A percentile compares a stretch with the other conserved stretches of the same genome.
phyloP scores from a whole-genome alignment of 2,797 vertebrate species.

The Poeciliopsis infans region DNA sequence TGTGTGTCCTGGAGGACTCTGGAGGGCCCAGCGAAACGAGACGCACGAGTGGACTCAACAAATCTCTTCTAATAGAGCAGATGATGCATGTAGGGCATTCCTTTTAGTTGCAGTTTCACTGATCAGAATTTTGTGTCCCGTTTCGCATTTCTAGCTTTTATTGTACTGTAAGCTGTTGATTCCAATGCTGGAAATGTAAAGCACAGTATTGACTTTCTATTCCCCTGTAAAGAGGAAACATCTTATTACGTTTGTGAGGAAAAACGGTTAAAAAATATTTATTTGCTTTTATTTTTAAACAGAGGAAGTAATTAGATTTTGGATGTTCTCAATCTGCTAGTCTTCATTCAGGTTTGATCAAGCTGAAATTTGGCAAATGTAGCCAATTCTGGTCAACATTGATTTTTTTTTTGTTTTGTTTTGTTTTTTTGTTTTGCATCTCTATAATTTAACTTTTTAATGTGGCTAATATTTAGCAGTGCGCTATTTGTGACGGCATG shows the following conservation, averaged over 20 bases:
- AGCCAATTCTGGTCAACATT: background rate
- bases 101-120: background rate
- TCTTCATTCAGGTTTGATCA: background rate
- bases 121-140: background rate
- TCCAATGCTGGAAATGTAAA: background rate
- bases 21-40: conserved; percentile 66
- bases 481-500: background rate
- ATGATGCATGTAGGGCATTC: conserved; percentile 29
- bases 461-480: background rate
- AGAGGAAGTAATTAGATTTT: background rate
- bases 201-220: no score
- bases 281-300: background rate
- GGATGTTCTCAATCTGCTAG: background rate
- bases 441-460: background rate
- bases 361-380: background rate
- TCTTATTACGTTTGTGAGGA: background rate
- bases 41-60: conserved; percentile 53
- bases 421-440: no score
- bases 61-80: conserved; percentile 5
- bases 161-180: background rate
- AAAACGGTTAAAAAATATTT: background rate
- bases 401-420: background rate
- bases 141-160: background rate
- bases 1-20: conserved; percentile 76
- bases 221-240: background rate